A percentile compares a stretch with the other conserved stretches of the same genome.
Evolutionary conservation across 2,888 invertebrate genomes (phyloP).

Genomic region (Drosophila prolongata): DNA sequence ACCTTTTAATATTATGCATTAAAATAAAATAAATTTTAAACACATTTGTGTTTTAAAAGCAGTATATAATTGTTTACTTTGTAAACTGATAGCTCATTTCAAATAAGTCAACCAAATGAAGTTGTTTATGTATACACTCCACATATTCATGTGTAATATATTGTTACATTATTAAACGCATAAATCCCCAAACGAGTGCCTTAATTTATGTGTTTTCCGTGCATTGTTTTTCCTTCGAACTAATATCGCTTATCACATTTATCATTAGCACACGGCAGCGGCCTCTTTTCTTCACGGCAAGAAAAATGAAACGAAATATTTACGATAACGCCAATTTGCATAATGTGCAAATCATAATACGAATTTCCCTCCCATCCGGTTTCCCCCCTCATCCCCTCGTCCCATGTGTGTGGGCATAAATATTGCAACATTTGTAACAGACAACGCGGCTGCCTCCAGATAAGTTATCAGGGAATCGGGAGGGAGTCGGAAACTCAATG

Average conservation of each 20-base stretch:
- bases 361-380: constrained; percentile 53
- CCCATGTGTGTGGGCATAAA: constrained; percentile 64
- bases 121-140: background rate
- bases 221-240: constrained; percentile 52
- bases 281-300: constrained; percentile 48
- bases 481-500: constrained; percentile 27
- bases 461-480: constrained; percentile 60
- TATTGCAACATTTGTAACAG: constrained; percentile 77
- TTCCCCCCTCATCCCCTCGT: background rate
- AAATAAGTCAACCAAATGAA: constrained; percentile 3
- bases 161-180: constrained; percentile 27
- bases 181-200: constrained; percentile 30
- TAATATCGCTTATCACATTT: constrained; percentile 75
- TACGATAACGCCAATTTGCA: constrained; percentile 77
- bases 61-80: background rate
- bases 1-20: too few species aligned
- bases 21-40: too few species aligned
- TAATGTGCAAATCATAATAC: constrained; percentile 80
- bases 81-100: background rate
- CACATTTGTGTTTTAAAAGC: too few species aligned
- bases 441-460: constrained; percentile 59
- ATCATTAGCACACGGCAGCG: constrained; percentile 71
- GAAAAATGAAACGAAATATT: constrained; percentile 48
- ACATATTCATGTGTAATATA: constrained; percentile 7
- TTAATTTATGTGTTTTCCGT: constrained; percentile 42